A percentile compares a stretch with the other conserved stretches of the same genome.
These are phyloP conservation scores for Poeciliopsis prolifica DNA, from an alignment of 2,113 vertebrate genomes.

Conservation along the genomic window DNA sequence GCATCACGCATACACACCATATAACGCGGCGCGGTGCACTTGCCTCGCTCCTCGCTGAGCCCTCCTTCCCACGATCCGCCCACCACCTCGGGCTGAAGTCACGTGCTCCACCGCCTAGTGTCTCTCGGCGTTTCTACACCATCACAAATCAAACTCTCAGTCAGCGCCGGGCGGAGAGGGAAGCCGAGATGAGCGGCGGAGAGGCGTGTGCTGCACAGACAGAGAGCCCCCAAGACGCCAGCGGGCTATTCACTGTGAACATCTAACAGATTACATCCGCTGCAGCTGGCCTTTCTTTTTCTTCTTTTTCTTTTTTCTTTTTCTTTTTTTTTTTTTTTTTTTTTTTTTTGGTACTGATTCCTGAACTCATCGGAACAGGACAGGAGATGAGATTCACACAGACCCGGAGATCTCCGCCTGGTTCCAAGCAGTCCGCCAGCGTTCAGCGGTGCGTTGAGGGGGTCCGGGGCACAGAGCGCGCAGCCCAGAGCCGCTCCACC, in stretches of 20 bases:
- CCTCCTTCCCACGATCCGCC: constrained; percentile 72
- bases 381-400: constrained; percentile 57
- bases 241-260: constrained; percentile 10
- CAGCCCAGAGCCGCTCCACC: constrained; percentile 23
- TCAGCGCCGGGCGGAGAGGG: constrained; percentile 48
- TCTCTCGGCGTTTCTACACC: constrained; percentile 57
- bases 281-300: background rate
- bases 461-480: constrained; percentile 43
- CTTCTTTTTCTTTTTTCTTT: no score
- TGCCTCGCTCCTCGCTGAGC: constrained; percentile 64
- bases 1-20: constrained; percentile 7
- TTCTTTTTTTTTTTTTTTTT: no score
- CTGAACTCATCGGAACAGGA: constrained; percentile 18
- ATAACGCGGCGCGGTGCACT: constrained; percentile 62
- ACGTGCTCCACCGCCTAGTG: constrained; percentile 74
- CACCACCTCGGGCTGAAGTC: constrained; percentile 71
- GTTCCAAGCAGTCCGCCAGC: constrained; percentile 45
- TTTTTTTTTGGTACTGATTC: background rate
- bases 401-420: constrained; percentile 39
- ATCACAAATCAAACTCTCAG: constrained; percentile 73
- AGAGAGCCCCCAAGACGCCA: constrained; percentile 25
- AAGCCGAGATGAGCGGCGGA: constrained; percentile 34
- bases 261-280: constrained; percentile 9
- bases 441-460: constrained; percentile 37
- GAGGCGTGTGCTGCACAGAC: constrained; percentile 17